These are phyloP conservation scores for Porites evermanni DNA, from an alignment of 92 coral and sea anemone species.

Conservation along the genomic window DNA sequence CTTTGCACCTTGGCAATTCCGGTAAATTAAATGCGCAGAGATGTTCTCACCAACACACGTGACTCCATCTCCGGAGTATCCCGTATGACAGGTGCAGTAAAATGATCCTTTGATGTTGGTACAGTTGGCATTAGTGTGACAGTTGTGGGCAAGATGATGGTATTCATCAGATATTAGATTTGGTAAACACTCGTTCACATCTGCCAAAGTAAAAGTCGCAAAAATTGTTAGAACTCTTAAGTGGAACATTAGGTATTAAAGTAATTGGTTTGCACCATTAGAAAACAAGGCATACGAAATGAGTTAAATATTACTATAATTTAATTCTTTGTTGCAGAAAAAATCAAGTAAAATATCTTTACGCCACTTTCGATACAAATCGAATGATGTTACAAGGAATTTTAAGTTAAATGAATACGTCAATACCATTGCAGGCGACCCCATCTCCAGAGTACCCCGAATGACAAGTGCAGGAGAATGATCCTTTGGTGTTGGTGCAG, in stretches of 20 bases:
- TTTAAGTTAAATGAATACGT: neutral
- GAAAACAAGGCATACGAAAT: too few species aligned
- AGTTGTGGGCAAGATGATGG: conserved; percentile 44
- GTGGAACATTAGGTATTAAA: neutral
- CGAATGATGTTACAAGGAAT: too few species aligned
- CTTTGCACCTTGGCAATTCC: too few species aligned
- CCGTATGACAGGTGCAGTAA: conserved; percentile 59
- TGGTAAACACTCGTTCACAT: conserved; percentile 68
- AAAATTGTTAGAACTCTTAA: neutral
- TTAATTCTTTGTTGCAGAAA: too few species aligned
- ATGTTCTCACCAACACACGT: conserved; percentile 46
- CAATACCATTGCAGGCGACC: conserved; percentile 30
- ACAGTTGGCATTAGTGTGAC: conserved; percentile 64
- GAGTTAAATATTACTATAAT: too few species aligned
- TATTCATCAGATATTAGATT: conserved; percentile 29
- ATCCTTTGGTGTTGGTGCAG: conserved; percentile 35
- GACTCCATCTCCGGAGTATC: conserved; percentile 67
- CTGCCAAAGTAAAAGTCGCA: conserved; percentile 11
- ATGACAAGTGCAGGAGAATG: conserved; percentile 30
- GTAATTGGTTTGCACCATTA: too few species aligned
- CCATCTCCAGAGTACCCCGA: conserved; percentile 32
- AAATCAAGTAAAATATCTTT: too few species aligned
- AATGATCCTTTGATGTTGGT: conserved; percentile 56
- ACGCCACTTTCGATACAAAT: neutral
- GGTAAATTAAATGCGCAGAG: neutral